These are phyloP conservation scores for Pheosia tremula DNA, from an alignment of 2,888 invertebrate species.

Conservation along the genomic window DNA sequence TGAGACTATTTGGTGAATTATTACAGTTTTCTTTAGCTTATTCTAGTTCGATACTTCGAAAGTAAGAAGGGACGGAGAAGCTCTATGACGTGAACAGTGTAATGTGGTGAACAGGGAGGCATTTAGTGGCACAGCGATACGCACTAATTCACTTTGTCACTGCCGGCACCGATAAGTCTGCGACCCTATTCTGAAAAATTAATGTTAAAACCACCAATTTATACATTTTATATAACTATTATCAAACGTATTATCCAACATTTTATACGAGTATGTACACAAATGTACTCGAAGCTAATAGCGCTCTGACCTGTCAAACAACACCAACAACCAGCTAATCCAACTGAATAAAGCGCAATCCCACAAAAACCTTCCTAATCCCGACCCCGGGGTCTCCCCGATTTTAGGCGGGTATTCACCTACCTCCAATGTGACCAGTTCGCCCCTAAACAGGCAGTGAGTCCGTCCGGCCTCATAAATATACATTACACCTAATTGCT, in stretches of 20 bases:
- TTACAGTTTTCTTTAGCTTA: too few species aligned
- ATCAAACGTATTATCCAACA: background rate
- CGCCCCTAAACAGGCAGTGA: constrained; percentile 12
- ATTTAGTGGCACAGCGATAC: constrained; percentile 13
- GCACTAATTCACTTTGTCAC: constrained; percentile 34
- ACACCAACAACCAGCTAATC: constrained; percentile 10
- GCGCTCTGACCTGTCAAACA: background rate
- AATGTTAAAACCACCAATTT: background rate
- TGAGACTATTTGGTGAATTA: too few species aligned
- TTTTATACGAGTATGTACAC: background rate
- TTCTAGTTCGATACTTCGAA: too few species aligned
- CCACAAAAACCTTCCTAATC: constrained; percentile 19
- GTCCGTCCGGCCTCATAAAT: constrained; percentile 29
- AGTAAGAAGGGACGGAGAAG: too few species aligned
- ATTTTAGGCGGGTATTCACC: constrained; percentile 20
- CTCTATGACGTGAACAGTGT: too few species aligned
- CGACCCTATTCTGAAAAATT: constrained; percentile 29
- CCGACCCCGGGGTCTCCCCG: constrained; percentile 4
- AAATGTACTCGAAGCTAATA: background rate
- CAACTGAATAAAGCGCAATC: background rate
- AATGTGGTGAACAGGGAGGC: background rate
- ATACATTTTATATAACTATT: background rate
- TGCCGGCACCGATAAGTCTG: constrained; percentile 29
- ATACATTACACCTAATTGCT: constrained; percentile 36
- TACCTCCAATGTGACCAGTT: constrained; percentile 12